Conservation (phyloP, 30 jellyfish, hydroid and myxozoan species). For the Catostylus mosaicus region DNA sequence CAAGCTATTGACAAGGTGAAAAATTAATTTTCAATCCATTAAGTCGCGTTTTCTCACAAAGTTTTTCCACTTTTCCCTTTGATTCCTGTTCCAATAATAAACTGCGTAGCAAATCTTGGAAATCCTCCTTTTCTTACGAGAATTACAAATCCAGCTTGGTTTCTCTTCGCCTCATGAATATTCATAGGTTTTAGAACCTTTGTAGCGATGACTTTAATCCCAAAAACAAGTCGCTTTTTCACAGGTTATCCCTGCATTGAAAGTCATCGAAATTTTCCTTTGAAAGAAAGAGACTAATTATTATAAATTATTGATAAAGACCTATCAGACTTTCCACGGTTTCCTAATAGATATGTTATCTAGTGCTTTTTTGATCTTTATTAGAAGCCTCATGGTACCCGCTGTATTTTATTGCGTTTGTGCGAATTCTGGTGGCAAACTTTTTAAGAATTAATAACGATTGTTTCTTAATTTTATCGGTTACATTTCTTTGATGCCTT, state of each 20-base stretch:
- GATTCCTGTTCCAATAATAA: background rate
- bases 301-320: background rate
- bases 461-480: background rate
- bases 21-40: background rate
- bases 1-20: background rate
- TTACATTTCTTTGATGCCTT: background rate
- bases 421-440: background rate
- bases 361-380: constrained; percentile 16
- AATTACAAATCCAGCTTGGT: background rate
- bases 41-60: background rate
- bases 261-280: background rate
- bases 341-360: background rate
- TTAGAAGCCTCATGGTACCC: constrained; percentile 17
- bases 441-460: background rate
- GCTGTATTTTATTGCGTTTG: background rate
- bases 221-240: background rate
- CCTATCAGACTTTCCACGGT: too few species aligned
- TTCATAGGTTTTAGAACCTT: background rate
- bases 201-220: background rate
- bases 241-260: background rate
- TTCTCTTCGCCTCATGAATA: constrained; percentile 14
- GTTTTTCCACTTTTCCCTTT: background rate
- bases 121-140: constrained; percentile 4
- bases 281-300: background rate
- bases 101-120: background rate